A percentile compares a stretch with the other conserved stretches of the same genome.
phyloP scores from a whole-genome alignment of 2,888 invertebrate genomes.

The Pemphredon lugubris region DNA sequence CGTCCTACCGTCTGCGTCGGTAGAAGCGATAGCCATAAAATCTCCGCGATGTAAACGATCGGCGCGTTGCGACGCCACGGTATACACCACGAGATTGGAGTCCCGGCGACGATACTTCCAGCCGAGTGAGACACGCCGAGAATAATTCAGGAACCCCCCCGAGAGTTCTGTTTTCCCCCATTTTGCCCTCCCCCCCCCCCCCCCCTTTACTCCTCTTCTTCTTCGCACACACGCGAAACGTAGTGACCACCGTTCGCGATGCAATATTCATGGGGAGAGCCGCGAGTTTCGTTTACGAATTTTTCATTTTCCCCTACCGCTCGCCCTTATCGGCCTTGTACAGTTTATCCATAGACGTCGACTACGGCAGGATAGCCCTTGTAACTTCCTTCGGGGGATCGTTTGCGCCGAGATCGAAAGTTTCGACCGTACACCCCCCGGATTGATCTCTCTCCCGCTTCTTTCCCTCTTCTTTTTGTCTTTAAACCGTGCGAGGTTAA shows the following conservation, averaged over 20 bases:
- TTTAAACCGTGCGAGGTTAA: too few species aligned
- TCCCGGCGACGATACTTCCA: slow-evolving; percentile 42
- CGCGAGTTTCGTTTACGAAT: slow-evolving; percentile 63
- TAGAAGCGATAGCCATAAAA: slow-evolving; percentile 45
- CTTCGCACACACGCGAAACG: slow-evolving; percentile 16
- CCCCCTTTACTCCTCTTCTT: not conserved
- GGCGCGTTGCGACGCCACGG: slow-evolving; percentile 23
- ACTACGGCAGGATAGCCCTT: too few species aligned
- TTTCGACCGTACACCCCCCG: slow-evolving; percentile 34
- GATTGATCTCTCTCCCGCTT: slow-evolving; percentile 10
- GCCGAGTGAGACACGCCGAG: slow-evolving; percentile 50
- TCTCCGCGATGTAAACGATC: slow-evolving; percentile 49
- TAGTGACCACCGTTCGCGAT: slow-evolving; percentile 58
- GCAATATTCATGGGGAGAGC: slow-evolving; percentile 61
- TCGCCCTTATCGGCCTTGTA: slow-evolving; percentile 37
- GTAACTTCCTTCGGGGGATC: too few species aligned
- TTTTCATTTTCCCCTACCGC: slow-evolving; percentile 52
- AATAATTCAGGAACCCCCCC: slow-evolving; percentile 57
- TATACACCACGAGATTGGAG: slow-evolving; percentile 51
- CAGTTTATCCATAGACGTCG: not conserved
- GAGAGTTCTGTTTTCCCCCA: slow-evolving; percentile 1
- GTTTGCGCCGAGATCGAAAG: slow-evolving; percentile 35
- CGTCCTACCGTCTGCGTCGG: slow-evolving; percentile 18
- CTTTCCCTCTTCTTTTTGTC: too few species aligned
- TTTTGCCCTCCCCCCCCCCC: too few species aligned